phyloP scores from a whole-genome alignment of 2,888 invertebrate genomes.

The Gastracanthus pulcherrimus region DNA sequence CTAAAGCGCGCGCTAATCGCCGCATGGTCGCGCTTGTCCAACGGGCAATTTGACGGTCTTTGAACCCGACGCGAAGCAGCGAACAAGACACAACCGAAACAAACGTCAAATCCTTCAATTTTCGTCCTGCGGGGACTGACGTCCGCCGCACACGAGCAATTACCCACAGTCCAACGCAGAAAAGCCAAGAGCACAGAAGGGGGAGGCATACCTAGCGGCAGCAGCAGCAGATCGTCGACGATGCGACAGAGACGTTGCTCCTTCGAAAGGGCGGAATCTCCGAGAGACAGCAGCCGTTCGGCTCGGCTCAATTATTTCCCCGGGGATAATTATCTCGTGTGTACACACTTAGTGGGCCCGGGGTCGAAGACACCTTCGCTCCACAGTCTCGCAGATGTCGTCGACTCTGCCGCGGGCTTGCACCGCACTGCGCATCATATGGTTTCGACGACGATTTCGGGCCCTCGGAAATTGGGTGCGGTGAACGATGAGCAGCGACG shows the following conservation, averaged over 20 bases:
- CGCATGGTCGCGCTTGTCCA: constrained; percentile 21
- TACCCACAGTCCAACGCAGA: constrained; percentile 6
- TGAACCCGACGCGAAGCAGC: constrained; percentile 41
- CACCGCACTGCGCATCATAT: constrained; percentile 59
- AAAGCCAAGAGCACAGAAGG: too few species aligned
- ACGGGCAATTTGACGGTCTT: constrained; percentile 56
- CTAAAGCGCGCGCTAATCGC: constrained; percentile 39
- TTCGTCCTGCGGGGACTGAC: neutral
- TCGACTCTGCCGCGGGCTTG: constrained; percentile 9
- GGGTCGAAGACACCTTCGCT: constrained; percentile 50
- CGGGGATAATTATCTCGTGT: constrained; percentile 29
- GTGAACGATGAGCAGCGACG: neutral
- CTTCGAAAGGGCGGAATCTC: constrained; percentile 36
- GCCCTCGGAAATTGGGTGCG: constrained; percentile 22
- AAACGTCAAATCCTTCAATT: constrained; percentile 42
- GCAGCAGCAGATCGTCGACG: constrained; percentile 27
- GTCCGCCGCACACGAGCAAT: constrained; percentile 32
- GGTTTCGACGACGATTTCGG: constrained; percentile 58
- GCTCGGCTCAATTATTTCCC: constrained; percentile 40
- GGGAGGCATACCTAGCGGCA: neutral
- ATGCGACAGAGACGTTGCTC: neutral
- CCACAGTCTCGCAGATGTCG: constrained; percentile 57
- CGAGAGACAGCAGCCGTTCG: constrained; percentile 9
- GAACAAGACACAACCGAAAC: neutral
- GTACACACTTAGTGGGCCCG: neutral